A percentile compares a stretch with the other conserved stretches of the same genome.
These are phyloP conservation scores for Drosophila eugracilis DNA, from an alignment of 1,140 invertebrate species.

Conservation along the genomic window DNA sequence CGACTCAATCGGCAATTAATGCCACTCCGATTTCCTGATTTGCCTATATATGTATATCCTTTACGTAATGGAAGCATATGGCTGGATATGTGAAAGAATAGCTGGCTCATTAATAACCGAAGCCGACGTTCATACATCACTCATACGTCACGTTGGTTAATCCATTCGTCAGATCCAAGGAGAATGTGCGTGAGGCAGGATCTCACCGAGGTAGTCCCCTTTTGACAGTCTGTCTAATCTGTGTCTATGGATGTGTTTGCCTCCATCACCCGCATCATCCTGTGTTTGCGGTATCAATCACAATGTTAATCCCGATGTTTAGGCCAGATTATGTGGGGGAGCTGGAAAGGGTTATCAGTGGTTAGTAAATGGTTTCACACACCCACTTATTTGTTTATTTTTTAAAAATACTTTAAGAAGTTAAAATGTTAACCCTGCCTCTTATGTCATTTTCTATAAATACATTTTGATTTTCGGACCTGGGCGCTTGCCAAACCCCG, in stretches of 20 bases:
- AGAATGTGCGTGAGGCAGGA: too few relatives aligned
- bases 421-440: background rate
- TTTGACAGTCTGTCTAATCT: constrained; percentile 68
- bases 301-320: constrained; percentile 52
- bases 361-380: too few relatives aligned
- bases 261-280: background rate
- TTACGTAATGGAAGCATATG: background rate
- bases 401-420: background rate
- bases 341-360: constrained; percentile 20
- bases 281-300: constrained; percentile 69
- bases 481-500: background rate
- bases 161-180: constrained; percentile 60
- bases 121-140: constrained; percentile 64
- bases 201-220: too few relatives aligned
- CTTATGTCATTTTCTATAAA: constrained; percentile 1
- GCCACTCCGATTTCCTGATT: constrained; percentile 46
- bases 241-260: constrained; percentile 29
- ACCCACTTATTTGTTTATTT: too few relatives aligned
- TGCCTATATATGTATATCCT: constrained; percentile 7
- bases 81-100: constrained; percentile 29
- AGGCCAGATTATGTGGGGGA: constrained; percentile 19
- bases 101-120: constrained; percentile 72
- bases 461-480: constrained; percentile 18
- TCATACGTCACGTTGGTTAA: constrained; percentile 79
- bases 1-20: constrained; percentile 75